Evolutionary conservation across 2,113 vertebrate genomes (phyloP).

Genomic region (Morone saxatilis): DNA sequence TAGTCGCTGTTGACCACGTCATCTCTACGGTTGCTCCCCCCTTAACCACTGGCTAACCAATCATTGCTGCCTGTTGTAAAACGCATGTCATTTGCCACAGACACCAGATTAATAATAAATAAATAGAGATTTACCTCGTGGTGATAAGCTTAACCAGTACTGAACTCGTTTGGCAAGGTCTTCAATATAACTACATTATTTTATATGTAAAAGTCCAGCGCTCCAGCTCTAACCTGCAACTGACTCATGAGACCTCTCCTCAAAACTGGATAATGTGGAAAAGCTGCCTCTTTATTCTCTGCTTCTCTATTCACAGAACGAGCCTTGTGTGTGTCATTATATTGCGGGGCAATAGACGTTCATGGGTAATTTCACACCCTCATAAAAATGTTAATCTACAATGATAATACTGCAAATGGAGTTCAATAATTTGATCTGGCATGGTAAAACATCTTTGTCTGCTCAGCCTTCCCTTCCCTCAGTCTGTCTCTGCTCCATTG

Average conservation of each 20-base stretch:
- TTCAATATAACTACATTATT: no score
- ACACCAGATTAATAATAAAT: no score
- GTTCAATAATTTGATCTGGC: constrained; percentile 72
- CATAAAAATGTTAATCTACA: constrained; percentile 79
- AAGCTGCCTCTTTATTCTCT: constrained; percentile 35
- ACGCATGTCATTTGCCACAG: no score
- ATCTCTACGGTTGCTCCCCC: no score
- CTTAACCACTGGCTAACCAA: no score
- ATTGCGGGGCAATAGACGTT: constrained; percentile 52
- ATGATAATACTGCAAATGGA: constrained; percentile 74
- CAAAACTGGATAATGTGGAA: constrained; percentile 47
- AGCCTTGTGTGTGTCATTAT: constrained; percentile 58
- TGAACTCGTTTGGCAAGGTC: no score
- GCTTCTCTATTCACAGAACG: constrained; percentile 33
- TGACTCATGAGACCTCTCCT: constrained; percentile 35
- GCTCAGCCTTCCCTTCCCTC: constrained; percentile 26
- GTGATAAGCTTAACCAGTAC: no score
- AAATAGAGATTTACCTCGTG: no score
- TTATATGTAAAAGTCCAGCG: no score
- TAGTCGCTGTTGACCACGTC: no score
- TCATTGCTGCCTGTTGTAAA: no score
- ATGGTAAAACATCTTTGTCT: constrained; percentile 61
- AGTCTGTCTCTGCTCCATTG: constrained; percentile 27
- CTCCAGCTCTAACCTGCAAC: constrained; percentile 6
- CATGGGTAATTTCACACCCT: constrained; percentile 76